Evolutionary conservation across 2,797 vertebrate species (phyloP), one percentile per base, ranked within the genome.

Genomic region (Australoheros facetus): DNA sequence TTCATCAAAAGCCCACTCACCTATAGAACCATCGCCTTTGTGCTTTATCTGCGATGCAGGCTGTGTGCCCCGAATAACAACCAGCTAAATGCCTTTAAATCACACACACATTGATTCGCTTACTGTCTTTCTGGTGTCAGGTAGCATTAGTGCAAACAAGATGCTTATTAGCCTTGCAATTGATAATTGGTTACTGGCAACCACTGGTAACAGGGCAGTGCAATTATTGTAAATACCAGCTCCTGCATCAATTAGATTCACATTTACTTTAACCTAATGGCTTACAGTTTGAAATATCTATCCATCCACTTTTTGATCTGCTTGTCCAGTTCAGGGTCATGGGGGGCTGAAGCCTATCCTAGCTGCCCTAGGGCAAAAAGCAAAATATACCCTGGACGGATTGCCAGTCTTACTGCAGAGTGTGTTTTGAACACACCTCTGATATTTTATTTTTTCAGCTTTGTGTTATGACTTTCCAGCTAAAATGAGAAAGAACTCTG

Each of bases 111-210:
- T 34, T 19, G 17, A 80, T 85, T 76, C 34, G 21, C 83, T 86
- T 83, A 87, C 85, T 11, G 73, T 81, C 78, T 84, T 84, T 86
- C 30, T 34, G n/a, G 75, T 90, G 93, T 85, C 91, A 90, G 85
- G 77, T 88, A 82, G 83, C 78, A 90, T 92, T 92, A 91, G 58
- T 8, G 37, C 86, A 85, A 93, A 92, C 90, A 91, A 90, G 89
- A 87, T 48, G 79, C 87, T 89, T 80, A 86, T 90, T 79, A 87
- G 79, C 72, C 83, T 62, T 73, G 71, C 74, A 37, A 88, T 88
- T 92, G 87, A 92, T 92, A 89, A 92, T 88, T 93, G 89, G 89
- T 88, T 60, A 62, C 83, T 69, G 56, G 66, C 74, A 79, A 70
- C 79, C 71, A 42, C 51, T 83, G 66, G 81, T 88, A 88, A 87